Evolutionary conservation across 2,797 vertebrate genomes (phyloP), one percentile per base, ranked within the genome.

Genomic region (Naso thynnoides): DNA sequence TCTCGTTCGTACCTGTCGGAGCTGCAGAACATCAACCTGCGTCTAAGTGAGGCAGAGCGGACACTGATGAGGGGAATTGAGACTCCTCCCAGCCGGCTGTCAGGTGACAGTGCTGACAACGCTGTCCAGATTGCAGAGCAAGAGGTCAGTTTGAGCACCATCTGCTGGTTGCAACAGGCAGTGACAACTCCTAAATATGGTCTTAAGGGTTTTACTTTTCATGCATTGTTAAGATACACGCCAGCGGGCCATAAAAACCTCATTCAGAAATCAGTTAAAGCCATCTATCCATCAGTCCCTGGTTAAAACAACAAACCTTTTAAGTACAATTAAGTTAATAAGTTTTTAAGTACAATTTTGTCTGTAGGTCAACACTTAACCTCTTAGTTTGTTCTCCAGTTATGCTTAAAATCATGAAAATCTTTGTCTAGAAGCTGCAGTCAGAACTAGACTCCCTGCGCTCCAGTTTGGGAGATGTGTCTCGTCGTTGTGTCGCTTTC

Each of bases 1-100:
- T 96, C 96, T 70, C 96, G 94, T 50, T 96, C 94, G 0, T 97
- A 96, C 50, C 94, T 98, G 79, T 96, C 96, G 0, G 97, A 99
- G 88, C 95, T 99, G 70, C 95, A 95, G 88, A 94, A 95, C 78
- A 94, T 99, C 85, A 90, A 86, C 3, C 93, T 96, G 11, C 93
- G 78, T 56, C 90, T 99, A 48, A 96, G 96, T 0, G 94, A 97
- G n/a, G 93, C 95, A 0, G 97, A 99, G 88, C 95, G 96, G 63
- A 86, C 94, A 33, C 92, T 99, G 14, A 91, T 95, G 80, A 94
- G 87, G 67, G 91, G 89, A 8, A 93, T 99, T 31, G 96, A 96
- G 85, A 88, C 89, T 13, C 83, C 94, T 0, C 83, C 94, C 77
- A 88, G 93, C 88, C 86, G 92, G 23, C 49, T 91, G 76, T 92